Base-by-base conservation (phyloP, 92 coral and sea anemone species). In the Paramuricea clavata region DNA sequence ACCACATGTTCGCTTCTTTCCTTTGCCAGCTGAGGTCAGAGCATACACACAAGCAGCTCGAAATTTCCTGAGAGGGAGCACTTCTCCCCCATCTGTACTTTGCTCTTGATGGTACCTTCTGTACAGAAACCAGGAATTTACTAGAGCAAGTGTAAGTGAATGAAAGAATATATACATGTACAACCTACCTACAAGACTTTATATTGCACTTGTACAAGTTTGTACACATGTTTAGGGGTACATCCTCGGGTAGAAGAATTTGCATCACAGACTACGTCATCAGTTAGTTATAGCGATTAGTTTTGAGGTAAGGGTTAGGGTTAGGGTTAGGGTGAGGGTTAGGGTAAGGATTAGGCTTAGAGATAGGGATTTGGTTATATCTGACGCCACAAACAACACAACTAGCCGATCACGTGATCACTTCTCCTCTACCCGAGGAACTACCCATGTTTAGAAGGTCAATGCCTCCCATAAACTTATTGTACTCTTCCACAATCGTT, bases 391-490 rank as follows among this genome's bases (percentile, higher is more conserved):
- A n/a, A n/a, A n/a, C n/a, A n/a, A n/a, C n/a, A n/a, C n/a, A n/a
- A n/a, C n/a, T n/a, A n/a, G n/a, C n/a, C n/a, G n/a, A n/a, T n/a
- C n/a, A n/a, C n/a, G n/a, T n/a, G n/a, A n/a, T n/a, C n/a, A n/a
- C n/a, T n/a, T n/a, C n/a, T n/a, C n/a, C n/a, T n/a, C n/a, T n/a
- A n/a, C n/a, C n/a, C n/a, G n/a, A n/a, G n/a, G n/a, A n/a, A n/a
- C n/a, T n/a, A n/a, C n/a, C n/a, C n/a, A n/a, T n/a, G n/a, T n/a
- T n/a, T n/a, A 75, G 41, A 3, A 77, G 69, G 49, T 77, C 82
- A 77, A 77, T 50, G 25, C 82, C 82, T 2, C 82, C 82, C 68
- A 77, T 77, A 36, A 34, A 39, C 13, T 36, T 71, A 12, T 71
- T 71, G 54, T 71, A 71, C 77, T 71, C 50, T 11, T 71, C 54